These are phyloP conservation scores for Leucoptera coffeella DNA, from an alignment of 2,888 invertebrate species.

Conservation along the genomic window DNA sequence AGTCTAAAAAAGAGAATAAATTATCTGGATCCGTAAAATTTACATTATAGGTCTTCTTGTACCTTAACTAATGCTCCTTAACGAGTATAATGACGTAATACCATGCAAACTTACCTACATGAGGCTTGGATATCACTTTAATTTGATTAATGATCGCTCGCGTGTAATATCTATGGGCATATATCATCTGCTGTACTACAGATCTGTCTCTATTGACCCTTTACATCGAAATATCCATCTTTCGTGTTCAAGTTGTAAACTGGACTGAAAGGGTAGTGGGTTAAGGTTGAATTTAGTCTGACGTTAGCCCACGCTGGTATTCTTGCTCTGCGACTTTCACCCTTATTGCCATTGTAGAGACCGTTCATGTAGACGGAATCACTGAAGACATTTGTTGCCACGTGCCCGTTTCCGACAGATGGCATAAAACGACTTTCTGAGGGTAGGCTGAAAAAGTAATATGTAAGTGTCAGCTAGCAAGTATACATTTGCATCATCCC, in stretches of 20 bases:
- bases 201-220: slow-evolving; percentile 36
- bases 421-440: slow-evolving; percentile 51
- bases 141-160: slow-evolving; percentile 45
- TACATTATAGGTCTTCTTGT: too few species aligned
- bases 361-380: slow-evolving; percentile 57
- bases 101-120: slow-evolving; percentile 25
- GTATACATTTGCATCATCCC: too few species aligned
- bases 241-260: slow-evolving; percentile 38
- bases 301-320: slow-evolving; percentile 57
- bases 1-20: too few species aligned
- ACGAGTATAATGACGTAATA: too few species aligned
- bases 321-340: slow-evolving; percentile 52
- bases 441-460: slow-evolving; percentile 32
- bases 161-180: slow-evolving; percentile 40
- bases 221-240: slow-evolving; percentile 38
- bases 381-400: slow-evolving; percentile 53
- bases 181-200: slow-evolving; percentile 38
- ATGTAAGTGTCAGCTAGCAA: too few species aligned
- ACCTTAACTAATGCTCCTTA: too few species aligned
- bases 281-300: slow-evolving; percentile 35
- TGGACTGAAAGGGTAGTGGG: slow-evolving; percentile 23
- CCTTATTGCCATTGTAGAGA: slow-evolving; percentile 48
- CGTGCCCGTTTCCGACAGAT: slow-evolving; percentile 54
- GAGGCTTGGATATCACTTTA: slow-evolving; percentile 32
- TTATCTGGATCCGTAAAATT: too few species aligned